Evolutionary conservation across 2,888 invertebrate genomes (phyloP).

Genomic region (Hecatera dysodea): DNA sequence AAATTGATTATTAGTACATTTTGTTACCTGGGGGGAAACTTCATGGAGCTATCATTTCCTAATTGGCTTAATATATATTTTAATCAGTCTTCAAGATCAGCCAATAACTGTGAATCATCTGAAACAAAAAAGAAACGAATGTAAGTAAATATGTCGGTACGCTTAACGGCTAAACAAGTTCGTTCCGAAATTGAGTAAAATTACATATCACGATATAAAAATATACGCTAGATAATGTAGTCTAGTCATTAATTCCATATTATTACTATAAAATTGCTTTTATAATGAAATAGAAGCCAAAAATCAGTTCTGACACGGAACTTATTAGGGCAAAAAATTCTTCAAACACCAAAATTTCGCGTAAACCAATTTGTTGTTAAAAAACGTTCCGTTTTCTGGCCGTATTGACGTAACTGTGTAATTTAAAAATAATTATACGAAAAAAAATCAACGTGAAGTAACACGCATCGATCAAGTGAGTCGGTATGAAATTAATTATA

Average conservation of each 20-base stretch:
- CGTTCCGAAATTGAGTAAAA: slow-evolving; percentile 72
- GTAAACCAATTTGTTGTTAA: slow-evolving; percentile 81
- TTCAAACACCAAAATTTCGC: slow-evolving; percentile 82
- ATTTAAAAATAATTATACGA: slow-evolving; percentile 89
- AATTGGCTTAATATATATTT: slow-evolving; percentile 79
- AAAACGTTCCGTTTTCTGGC: slow-evolving; percentile 82
- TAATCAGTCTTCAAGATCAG: slow-evolving; percentile 88
- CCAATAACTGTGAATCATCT: slow-evolving; percentile 82
- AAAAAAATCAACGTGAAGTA: slow-evolving; percentile 76
- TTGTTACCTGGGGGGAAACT: slow-evolving; percentile 79
- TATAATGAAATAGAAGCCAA: slow-evolving; percentile 78
- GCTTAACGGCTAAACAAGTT: slow-evolving; percentile 71
- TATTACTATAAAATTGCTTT: slow-evolving; percentile 80
- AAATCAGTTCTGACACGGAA: slow-evolving; percentile 69
- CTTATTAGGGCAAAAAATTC: slow-evolving; percentile 73
- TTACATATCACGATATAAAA: slow-evolving; percentile 72
- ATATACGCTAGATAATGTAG: slow-evolving; percentile 68
- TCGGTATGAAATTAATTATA: slow-evolving; percentile 89
- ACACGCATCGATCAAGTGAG: slow-evolving; percentile 88
- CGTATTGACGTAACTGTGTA: slow-evolving; percentile 86
- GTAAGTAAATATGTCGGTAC: slow-evolving; percentile 64
- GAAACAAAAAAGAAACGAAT: slow-evolving; percentile 79
- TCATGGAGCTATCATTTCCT: slow-evolving; percentile 85
- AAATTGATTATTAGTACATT: slow-evolving; percentile 69
- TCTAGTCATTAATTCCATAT: slow-evolving; percentile 74